Base-by-base conservation (phyloP, 2,888 invertebrate genomes). In the Agrochola macilenta region DNA sequence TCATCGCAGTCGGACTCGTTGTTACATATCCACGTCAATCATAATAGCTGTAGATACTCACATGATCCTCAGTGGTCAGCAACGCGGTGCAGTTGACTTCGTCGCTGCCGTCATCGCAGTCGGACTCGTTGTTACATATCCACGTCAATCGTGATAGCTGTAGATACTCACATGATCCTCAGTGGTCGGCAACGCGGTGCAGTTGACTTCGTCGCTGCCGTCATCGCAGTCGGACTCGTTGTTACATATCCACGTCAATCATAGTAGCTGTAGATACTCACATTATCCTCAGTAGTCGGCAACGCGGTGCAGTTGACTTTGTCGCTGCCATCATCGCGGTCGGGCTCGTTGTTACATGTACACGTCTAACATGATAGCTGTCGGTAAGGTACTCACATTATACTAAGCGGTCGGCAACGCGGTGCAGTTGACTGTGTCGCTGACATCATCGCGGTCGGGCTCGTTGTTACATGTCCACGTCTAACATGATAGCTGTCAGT, bases 391-490 rank as follows among this genome's bases (percentile, higher is more conserved):
- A 69, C 93, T 88, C 74, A 95, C 95, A 83, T 93, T 93, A 4
- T 71, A 77, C 17, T 76, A 69, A 17, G 76, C 35, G 0, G 73
- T 39, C 4, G 84, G 79, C 1, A 76, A 23, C 11, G 66, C 68
- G 3, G 92, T 92, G 78, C 96, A 96, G 88, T 94, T 93, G 2
- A 70, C 66, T 88, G 98, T 98, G 89, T 98, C 98, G 79, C 97
- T 97, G 5, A 96, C 97, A 88, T 98, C 98, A 0, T 97, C 94
- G 87, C 98, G 98, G 88, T 98, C 98, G 0, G 94, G 93, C 69
- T 97, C 96, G 23, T 97, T 97, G 94, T 99, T 98, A 94, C 99
- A 99, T 8, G 98, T 95, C 97, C 98, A 98, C 9, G 95, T 91
- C 64, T 94, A 93, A 14, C 35, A 20, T n/a, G 39, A 12, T 35